Evolutionary conservation across 2,797 vertebrate genomes (phyloP).

Genomic region (Anniella stebbinsi): DNA sequence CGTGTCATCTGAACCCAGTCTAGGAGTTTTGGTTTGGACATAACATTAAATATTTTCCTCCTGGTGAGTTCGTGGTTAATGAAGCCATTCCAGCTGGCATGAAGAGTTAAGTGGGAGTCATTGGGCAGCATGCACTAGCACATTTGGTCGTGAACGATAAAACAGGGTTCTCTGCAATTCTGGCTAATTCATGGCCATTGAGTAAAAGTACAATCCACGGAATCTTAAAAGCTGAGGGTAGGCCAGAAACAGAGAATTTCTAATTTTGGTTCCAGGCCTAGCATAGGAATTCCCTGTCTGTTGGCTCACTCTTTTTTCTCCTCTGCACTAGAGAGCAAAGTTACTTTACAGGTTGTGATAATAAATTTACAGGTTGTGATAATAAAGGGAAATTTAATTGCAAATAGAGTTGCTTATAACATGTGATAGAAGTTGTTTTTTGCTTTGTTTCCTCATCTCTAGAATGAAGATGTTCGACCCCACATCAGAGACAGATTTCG

Average conservation of each 20-base stretch:
- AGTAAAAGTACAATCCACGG: too few relatives aligned
- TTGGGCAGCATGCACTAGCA: not conserved
- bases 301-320: too few relatives aligned
- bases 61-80: not conserved
- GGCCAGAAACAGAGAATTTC: not conserved
- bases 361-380: accelerated
- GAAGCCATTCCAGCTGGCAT: too few relatives aligned
- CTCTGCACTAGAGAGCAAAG: not conserved
- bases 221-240: not conserved
- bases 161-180: not conserved
- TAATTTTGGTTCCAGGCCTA: not conserved
- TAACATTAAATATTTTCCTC: not conserved
- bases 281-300: not conserved
- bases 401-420: accelerated
- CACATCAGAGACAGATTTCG: constrained; percentile 97
- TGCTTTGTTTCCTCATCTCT: constrained; percentile 42
- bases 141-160: not conserved
- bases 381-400: accelerated
- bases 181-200: not conserved
- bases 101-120: not conserved
- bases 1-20: too few relatives aligned
- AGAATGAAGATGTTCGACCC: constrained; percentile 98
- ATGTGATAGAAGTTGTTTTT: accelerated
- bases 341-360: accelerated
- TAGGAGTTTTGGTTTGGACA: not conserved